A percentile compares a stretch with the other conserved stretches of the same genome.
phyloP scores from a whole-genome alignment of 2,113 vertebrate species.

The Lathamus discolor region DNA sequence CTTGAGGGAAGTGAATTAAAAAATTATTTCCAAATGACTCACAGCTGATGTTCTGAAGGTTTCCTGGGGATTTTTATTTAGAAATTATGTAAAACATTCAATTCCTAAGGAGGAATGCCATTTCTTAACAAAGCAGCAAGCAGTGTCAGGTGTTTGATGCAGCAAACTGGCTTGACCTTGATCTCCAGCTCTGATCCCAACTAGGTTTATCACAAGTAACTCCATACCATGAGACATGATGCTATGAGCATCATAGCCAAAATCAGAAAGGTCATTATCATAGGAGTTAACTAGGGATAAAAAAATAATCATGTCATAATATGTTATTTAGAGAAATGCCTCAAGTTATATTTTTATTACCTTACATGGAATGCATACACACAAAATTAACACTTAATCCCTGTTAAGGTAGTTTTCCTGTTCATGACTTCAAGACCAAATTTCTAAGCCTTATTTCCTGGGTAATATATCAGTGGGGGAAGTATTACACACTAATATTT shows the following conservation, averaged over 20 bases:
- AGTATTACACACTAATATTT: background rate
- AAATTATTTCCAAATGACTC: slow-evolving; percentile 31
- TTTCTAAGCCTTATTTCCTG: background rate
- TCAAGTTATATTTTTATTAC: background rate
- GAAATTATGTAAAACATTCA: background rate
- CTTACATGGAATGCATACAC: background rate
- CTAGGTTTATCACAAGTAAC: background rate
- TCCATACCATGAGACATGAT: background rate
- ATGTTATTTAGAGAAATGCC: background rate
- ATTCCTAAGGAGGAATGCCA: background rate
- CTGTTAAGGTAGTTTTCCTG: background rate
- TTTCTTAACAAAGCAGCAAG: background rate
- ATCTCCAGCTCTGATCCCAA: background rate
- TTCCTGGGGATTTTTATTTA: background rate
- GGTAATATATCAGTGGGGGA: background rate
- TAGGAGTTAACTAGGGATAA: background rate
- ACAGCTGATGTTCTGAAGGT: slow-evolving; percentile 28
- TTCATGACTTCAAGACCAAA: background rate
- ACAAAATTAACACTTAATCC: background rate
- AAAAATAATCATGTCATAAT: background rate
- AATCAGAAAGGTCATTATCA: background rate
- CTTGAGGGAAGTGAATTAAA: slow-evolving; percentile 46
- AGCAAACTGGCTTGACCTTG: background rate
- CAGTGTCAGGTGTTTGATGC: background rate
- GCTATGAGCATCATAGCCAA: background rate